Evolutionary conservation across 2,888 invertebrate genomes (phyloP).

Genomic region (Thymelicus acteon): DNA sequence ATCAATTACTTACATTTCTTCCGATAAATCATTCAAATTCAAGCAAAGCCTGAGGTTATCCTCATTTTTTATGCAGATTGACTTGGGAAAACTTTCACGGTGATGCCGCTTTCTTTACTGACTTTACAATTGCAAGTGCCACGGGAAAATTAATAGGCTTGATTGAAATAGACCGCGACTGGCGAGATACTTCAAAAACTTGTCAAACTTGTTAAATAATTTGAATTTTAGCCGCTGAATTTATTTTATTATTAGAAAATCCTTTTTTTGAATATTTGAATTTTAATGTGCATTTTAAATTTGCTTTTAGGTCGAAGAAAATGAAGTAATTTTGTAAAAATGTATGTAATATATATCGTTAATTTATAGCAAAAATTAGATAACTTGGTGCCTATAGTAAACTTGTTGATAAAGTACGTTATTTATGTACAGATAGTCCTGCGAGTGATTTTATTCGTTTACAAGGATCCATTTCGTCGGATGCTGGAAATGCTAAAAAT

Average conservation of each 20-base stretch:
- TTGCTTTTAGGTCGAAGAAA: too few species aligned
- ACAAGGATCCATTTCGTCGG: too few species aligned
- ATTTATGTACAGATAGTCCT: too few species aligned
- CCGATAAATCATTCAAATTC: slow-evolving; percentile 12
- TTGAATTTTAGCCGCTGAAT: background rate
- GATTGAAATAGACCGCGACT: slow-evolving; percentile 11
- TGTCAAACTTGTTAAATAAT: background rate
- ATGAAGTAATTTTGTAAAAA: too few species aligned
- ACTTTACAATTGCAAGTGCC: slow-evolving; percentile 54
- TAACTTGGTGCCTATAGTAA: too few species aligned
- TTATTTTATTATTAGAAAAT: background rate
- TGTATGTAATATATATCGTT: too few species aligned
- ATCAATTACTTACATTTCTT: slow-evolving; percentile 2
- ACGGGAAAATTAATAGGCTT: slow-evolving; percentile 51
- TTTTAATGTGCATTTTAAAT: too few species aligned
- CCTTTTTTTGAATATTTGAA: too few species aligned
- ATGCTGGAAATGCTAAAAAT: too few species aligned
- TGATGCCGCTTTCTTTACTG: slow-evolving; percentile 53
- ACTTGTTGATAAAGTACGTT: too few species aligned
- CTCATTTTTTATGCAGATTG: slow-evolving; percentile 69
- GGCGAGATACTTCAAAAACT: slow-evolving; percentile 1
- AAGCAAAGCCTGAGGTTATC: slow-evolving; percentile 48
- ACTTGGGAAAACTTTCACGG: slow-evolving; percentile 59
- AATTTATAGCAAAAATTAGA: too few species aligned
- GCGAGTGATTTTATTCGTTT: too few species aligned